Evolutionary conservation across 2,888 invertebrate species (phyloP).

Genomic region (Tipula helvola): DNA sequence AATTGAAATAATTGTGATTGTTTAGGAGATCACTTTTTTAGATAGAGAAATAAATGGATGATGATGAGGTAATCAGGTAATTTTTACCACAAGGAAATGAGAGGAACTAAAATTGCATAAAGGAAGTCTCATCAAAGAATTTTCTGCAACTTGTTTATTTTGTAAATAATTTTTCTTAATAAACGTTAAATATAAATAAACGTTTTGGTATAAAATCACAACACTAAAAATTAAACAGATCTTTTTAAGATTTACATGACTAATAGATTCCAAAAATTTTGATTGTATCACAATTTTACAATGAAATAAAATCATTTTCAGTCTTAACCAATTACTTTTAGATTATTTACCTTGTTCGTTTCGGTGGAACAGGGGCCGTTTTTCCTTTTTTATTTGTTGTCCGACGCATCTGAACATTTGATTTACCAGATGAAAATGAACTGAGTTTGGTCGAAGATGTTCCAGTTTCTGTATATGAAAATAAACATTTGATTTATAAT

Average conservation of each 20-base stretch:
- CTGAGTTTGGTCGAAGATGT: conserved; percentile 44
- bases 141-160: neutral
- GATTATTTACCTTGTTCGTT: conserved; percentile 69
- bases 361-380: conserved; percentile 90
- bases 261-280: conserved; percentile 8
- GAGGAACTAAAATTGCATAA: neutral
- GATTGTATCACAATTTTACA: conserved; percentile 22
- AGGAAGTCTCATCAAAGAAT: neutral
- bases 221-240: neutral
- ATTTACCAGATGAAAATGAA: conserved; percentile 48
- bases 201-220: neutral
- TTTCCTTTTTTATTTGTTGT: conserved; percentile 83
- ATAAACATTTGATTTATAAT: neutral
- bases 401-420: conserved; percentile 69
- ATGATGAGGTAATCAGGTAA: neutral
- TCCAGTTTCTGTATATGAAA: conserved; percentile 33
- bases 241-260: neutral
- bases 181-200: neutral
- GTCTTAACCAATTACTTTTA: neutral
- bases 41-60: neutral
- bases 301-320: neutral
- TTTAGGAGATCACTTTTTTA: neutral
- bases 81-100: neutral
- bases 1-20: neutral
- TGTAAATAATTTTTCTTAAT: neutral